phyloP scores from a whole-genome alignment of 2,797 vertebrate genomes.

The Pangasius larnaudii region DNA sequence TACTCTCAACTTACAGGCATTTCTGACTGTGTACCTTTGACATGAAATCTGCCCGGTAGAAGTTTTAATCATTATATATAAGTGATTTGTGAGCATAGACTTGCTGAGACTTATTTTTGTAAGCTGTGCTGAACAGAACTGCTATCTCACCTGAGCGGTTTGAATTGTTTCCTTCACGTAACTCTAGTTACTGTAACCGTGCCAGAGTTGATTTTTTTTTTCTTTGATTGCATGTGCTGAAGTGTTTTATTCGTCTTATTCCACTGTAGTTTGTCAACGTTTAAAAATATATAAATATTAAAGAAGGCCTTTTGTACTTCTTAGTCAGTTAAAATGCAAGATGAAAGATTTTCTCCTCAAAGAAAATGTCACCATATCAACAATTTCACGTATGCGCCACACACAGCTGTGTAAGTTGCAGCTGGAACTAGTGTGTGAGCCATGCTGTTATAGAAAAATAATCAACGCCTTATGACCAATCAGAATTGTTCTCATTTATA shows the following conservation, averaged over 20 bases:
- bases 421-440: neutral
- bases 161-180: neutral
- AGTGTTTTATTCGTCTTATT: neutral
- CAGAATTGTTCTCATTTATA: neutral
- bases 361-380: neutral
- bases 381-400: neutral
- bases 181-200: neutral
- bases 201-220: neutral
- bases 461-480: neutral
- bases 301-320: neutral
- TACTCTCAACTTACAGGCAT: slow-evolving; percentile 64
- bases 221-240: neutral
- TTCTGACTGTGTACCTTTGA: neutral
- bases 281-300: neutral
- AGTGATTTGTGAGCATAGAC: neutral
- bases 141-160: neutral
- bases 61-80: neutral
- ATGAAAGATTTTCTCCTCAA: neutral
- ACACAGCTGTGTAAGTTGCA: neutral
- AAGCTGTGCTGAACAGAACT: neutral
- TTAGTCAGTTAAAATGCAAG: neutral
- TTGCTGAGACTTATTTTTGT: neutral
- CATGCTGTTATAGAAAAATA: neutral
- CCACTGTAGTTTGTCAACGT: neutral
- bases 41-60: slow-evolving; percentile 1